A percentile compares a stretch with the other conserved stretches of the same genome.
Evolutionary conservation across 2,113 vertebrate genomes (phyloP).

Genomic region (Tenrec ecaudatus): DNA sequence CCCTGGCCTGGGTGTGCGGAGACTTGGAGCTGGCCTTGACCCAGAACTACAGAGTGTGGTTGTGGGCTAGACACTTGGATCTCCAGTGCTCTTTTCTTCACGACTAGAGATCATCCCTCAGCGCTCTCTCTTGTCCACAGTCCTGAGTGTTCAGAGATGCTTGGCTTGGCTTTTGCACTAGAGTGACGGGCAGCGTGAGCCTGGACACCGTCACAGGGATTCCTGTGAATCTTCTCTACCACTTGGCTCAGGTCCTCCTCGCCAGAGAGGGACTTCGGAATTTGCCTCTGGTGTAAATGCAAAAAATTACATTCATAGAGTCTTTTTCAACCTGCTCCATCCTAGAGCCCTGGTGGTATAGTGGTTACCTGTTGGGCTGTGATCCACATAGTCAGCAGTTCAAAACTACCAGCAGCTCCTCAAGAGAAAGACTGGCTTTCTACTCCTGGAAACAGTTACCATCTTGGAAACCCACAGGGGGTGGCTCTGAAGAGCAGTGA

Average conservation of each 20-base stretch:
- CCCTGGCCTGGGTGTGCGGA: fast-evolving
- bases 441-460: too few relatives aligned
- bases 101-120: not conserved
- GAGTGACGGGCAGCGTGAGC: fast-evolving
- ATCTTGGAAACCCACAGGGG: too few relatives aligned
- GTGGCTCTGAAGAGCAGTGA: too few relatives aligned
- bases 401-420: too few relatives aligned
- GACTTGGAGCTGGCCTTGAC: not conserved
- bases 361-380: too few relatives aligned
- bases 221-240: not conserved
- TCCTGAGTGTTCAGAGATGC: not conserved
- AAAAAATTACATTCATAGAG: not conserved
- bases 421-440: too few relatives aligned
- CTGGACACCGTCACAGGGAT: fast-evolving
- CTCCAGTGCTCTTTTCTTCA: not conserved
- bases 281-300: not conserved
- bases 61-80: fast-evolving
- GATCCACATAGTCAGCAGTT: too few relatives aligned
- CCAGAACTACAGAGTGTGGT: not conserved
- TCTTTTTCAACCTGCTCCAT: not conserved
- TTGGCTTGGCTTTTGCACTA: not conserved
- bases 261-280: not conserved
- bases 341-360: too few relatives aligned
- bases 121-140: not conserved
- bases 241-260: not conserved